Conservation (phyloP, 2,888 invertebrate genomes). For the Drosophila eohydei region DNA sequence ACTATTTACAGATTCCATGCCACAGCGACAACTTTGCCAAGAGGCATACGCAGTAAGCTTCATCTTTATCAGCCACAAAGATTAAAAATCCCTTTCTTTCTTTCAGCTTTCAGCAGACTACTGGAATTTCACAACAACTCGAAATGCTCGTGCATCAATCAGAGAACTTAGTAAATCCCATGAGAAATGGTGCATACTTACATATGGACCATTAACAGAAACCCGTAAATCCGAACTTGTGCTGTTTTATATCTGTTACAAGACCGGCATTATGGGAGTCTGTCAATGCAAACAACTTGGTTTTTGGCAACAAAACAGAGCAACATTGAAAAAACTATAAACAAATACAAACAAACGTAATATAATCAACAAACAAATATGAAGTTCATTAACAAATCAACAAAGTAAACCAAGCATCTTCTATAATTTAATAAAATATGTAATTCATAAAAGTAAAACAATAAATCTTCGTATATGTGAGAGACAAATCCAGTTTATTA, state of each 20-base stretch:
- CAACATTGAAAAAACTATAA: slow-evolving; percentile 3
- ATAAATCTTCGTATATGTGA: not conserved
- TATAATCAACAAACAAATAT: not conserved
- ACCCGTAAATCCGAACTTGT: slow-evolving; percentile 86
- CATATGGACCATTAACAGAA: slow-evolving; percentile 85
- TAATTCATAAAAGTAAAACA: too few species aligned
- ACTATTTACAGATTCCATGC: slow-evolving; percentile 32
- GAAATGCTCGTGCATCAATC: slow-evolving; percentile 20
- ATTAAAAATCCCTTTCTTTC: not conserved
- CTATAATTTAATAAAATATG: not conserved
- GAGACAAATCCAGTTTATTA: not conserved
- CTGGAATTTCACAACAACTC: slow-evolving; percentile 2
- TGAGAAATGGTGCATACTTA: slow-evolving; percentile 82
- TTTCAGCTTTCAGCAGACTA: not conserved
- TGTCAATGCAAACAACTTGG: slow-evolving; percentile 85
- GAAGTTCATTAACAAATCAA: not conserved
- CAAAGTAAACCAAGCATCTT: not conserved
- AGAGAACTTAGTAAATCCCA: slow-evolving; percentile 14
- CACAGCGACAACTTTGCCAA: not conserved
- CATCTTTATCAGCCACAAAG: not conserved
- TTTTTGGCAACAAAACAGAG: slow-evolving; percentile 67
- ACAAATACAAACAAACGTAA: not conserved
- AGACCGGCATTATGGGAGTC: slow-evolving; percentile 86
- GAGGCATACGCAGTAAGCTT: not conserved
- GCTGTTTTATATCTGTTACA: slow-evolving; percentile 84